phyloP scores from a whole-genome alignment of 2,113 vertebrate genomes.

The Penelope pileata region DNA sequence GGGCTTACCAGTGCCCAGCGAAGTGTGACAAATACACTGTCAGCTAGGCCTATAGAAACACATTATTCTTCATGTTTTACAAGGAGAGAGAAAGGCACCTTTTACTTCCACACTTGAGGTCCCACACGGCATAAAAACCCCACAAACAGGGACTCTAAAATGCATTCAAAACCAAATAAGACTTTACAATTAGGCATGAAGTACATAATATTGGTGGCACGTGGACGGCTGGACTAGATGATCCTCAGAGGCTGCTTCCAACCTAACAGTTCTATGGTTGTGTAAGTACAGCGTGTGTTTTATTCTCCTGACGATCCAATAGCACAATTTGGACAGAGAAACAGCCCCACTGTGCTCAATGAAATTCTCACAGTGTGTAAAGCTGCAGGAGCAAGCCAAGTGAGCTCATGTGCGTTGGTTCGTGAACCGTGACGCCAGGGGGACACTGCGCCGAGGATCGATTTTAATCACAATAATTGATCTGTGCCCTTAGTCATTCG shows the following conservation, averaged over 20 bases:
- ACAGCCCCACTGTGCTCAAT: not conserved
- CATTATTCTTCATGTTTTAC: not conserved
- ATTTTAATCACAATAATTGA: slow-evolving; percentile 62
- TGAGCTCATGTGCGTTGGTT: not conserved
- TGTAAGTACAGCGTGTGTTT: not conserved
- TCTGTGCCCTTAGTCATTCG: slow-evolving; percentile 41
- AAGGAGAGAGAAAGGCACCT: not conserved
- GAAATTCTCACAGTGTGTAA: not conserved
- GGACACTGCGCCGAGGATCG: not conserved
- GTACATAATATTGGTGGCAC: no score
- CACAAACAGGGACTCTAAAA: not conserved
- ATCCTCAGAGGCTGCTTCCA: no score
- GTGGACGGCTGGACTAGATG: no score
- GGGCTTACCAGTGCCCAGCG: not conserved
- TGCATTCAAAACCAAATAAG: not conserved
- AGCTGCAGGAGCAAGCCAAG: not conserved
- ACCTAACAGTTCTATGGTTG: no score
- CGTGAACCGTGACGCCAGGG: not conserved
- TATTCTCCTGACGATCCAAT: not conserved
- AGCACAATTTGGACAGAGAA: not conserved
- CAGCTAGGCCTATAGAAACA: not conserved
- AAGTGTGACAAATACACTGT: not conserved
- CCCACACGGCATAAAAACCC: not conserved
- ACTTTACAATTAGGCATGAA: not conserved
- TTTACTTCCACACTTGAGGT: not conserved